Base-by-base conservation (phyloP, 2,113 vertebrate species). In the Corythoichthys intestinalis region DNA sequence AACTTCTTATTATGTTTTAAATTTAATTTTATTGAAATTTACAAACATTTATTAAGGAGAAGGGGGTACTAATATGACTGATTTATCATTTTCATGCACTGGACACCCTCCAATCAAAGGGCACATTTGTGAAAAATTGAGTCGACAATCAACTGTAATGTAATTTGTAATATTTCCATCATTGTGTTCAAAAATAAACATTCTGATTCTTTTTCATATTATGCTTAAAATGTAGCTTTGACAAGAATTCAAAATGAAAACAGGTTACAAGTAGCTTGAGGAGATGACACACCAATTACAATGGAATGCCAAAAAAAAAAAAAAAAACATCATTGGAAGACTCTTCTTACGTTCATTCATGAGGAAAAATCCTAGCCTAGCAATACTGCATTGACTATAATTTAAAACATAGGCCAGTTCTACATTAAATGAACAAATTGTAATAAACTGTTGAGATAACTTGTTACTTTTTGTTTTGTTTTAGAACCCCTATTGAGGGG, bases 301-400 rank as follows among this genome's bases (percentile, higher is more conserved):
- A 13, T 9, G 58, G 41, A 71, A 67, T 37, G 4, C 4, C 63
- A 70, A 34, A 28, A 28, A 28, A 28, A 28, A 28, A 50, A 64
- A 80, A 74, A 60, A 77, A 74, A 73, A 66, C 71, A 72, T 76
- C 77, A 74, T 77, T 65, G 73, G 39, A 71, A 71, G 68, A 58
- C 70, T 60, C 54, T 3, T 49, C 79, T 85, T 79, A 81, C 53
- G 83, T 85, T 85, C 84, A 74, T 10, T 82, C 69, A 77, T 58
- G 70, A 79, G 72, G 65, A 71, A 81, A 63, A n/a, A 69, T 70
- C 69, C 63, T 57, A 63, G 70, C 66, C 82, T 77, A 9, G 69
- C 15, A 59, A 69, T 65, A 71, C 66, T 39, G 54, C 65, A 37
- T 57, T 65, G 35, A 61, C 53, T 66, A 12, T 14, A 15, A 4